Base-by-base conservation (phyloP, 2,797 vertebrate genomes). In the Neosalanx taihuensis region DNA sequence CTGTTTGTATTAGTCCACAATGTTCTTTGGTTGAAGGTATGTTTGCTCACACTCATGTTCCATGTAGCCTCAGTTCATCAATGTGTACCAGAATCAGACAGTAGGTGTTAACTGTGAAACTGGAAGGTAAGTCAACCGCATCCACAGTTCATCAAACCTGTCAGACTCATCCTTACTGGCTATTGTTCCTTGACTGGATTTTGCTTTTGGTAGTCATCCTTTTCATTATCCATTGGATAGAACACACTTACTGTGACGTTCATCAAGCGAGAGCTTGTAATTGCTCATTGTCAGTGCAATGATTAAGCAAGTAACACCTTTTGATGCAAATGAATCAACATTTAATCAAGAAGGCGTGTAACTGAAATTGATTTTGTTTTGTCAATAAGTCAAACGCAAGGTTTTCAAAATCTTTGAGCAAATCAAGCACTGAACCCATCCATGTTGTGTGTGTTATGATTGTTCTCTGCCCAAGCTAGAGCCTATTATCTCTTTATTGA, bases 71-170 rank as follows among this genome's bases (percentile, higher is more conserved):
- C 2, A 18, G 29, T 41, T 31, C 5, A 76, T 46, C 82, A 80
- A 72, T 80, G 76, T 61, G 78, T 87, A 79, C 81, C 85, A 77
- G 23, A 83, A 86, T 87, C 83, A 88, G 83, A 83, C 79, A 76
- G 84, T 75, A 75, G 76, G 77, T 83, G 81, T 77, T 76, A 86
- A 87, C 77, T 58, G 81, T 61, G 78, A 69, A 69, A 23, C 63
- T 73, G 58, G 64, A 70, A 72, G 80, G 73, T 78, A 77, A 78
- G 31, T 74, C 37, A 74, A 74, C 74, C 37, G 69, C 41, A 18
- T 57, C 62, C 23, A 64, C 41, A 18, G 60, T n/a, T 17, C 10
- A 31, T 17, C 31, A 58, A 23, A 18, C 26, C 30, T 49, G 31
- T n/a, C 31, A 37, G 51, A 49, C 57, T 76, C n/a, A 67, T 67